Evolutionary conservation across 2,797 vertebrate genomes (phyloP).

Genomic region (Oreortyx pictus): DNA sequence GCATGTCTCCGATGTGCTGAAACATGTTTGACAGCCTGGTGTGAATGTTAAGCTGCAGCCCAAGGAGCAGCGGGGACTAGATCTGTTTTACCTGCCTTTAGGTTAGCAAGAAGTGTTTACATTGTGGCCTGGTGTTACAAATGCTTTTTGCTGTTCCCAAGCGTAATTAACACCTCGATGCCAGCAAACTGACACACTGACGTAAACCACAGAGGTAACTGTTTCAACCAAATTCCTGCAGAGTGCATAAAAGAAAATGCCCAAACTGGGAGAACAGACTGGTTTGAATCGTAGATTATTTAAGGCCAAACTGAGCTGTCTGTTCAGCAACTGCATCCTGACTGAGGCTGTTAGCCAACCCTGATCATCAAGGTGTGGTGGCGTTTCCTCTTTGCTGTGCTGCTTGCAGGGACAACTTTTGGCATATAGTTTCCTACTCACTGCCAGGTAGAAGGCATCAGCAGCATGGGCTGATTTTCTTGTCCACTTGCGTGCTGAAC

Average conservation of each 20-base stretch:
- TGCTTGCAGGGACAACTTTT: neutral
- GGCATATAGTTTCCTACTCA: neutral
- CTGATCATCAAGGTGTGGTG: rapidly evolving
- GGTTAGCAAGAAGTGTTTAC: neutral
- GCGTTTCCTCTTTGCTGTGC: rapidly evolving
- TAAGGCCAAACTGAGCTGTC: neutral
- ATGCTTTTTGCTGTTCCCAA: neutral
- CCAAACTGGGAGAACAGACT: neutral
- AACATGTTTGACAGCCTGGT: neutral
- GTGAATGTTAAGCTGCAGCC: neutral
- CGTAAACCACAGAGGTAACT: neutral
- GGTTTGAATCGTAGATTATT: neutral
- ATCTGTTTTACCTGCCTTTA: neutral
- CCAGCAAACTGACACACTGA: neutral
- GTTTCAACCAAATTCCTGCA: neutral
- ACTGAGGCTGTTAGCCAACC: neutral
- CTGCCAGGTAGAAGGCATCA: neutral
- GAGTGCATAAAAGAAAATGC: neutral
- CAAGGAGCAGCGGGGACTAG: neutral
- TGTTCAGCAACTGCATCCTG: neutral
- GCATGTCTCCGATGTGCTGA: neutral
- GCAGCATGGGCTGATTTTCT: rapidly evolving
- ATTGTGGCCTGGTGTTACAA: neutral
- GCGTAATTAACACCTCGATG: neutral
- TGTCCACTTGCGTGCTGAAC: neutral